Base-by-base conservation (phyloP, 2,797 vertebrate species). In the Rhinophrynus dorsalis region DNA sequence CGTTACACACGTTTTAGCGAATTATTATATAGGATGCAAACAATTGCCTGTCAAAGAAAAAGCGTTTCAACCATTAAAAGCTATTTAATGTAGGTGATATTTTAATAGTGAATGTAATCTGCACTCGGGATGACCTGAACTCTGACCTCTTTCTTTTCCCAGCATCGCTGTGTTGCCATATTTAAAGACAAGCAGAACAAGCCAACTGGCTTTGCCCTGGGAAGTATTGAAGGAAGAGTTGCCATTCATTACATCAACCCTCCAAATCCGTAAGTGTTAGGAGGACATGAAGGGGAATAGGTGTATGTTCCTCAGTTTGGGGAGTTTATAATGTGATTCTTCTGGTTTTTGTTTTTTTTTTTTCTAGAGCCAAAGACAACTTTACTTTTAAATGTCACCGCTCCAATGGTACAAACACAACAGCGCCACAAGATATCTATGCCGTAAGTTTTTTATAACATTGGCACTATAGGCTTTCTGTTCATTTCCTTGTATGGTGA, bases 101-200 rank as follows among this genome's bases (percentile, higher is more conserved):
- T n/a, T n/a, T n/a, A n/a, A n/a, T n/a, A n/a, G n/a, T n/a, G 35
- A n/a, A 32, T 5, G 29, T 5, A 32, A 32, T 32, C 5, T 5
- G 29, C 5, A 32, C 10, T 32, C 5, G 32, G 32, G 32, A 10
- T 4, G 13, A 4, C 13, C 2, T 35, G 32, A 35, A 35, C 13
- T 35, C 32, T 35, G 32, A n/a, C n/a, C n/a, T 26, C 15, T 40
- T 26, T 11, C 10, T 37, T 42, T 32, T 70, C 23, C 45, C 67
- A 99, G 97, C 97, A 99, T 78, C 96, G 96, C 18, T 99, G 97
- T 80, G 96, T 98, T 55, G 96, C 96, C 67, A 98, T 99, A 84
- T 99, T 99, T 81, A 98, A 97, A 88, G 97, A 99, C 86, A 99
- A 99, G 81, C 97, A 97, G 84, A 97, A 97, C 84, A 99, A 99